Evolutionary conservation across 1,140 invertebrate species (phyloP).

Genomic region (Conus ventricosus): DNA sequence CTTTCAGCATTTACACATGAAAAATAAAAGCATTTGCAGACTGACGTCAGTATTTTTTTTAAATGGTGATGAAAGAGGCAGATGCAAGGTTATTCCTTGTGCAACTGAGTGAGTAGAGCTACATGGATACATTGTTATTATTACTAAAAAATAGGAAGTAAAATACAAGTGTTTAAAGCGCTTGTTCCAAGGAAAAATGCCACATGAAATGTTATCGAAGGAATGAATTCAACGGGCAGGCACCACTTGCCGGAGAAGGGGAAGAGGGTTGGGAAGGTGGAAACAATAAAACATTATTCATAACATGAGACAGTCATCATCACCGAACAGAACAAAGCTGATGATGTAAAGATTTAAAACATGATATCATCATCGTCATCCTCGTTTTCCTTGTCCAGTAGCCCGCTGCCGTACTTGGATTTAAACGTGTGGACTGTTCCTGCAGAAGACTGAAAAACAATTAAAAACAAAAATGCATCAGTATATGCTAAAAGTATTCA

Average conservation of each 20-base stretch:
- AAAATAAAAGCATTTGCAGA: too few species aligned
- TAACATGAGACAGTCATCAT: neutral
- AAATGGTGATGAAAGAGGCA: neutral
- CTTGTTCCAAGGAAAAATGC: neutral
- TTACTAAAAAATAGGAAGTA: neutral
- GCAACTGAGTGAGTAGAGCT: neutral
- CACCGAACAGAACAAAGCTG: neutral
- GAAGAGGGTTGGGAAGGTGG: neutral
- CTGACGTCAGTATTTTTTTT: neutral
- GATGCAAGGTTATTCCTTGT: neutral
- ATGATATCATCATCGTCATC: constrained; percentile 40
- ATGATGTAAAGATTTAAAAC: neutral
- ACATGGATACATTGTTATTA: neutral
- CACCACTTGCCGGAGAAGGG: neutral
- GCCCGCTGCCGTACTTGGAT: neutral
- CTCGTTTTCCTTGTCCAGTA: constrained; percentile 4
- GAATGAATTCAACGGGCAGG: neutral
- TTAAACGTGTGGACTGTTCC: neutral
- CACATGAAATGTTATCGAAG: neutral
- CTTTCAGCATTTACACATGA: too few species aligned
- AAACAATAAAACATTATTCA: neutral
- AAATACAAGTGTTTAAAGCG: neutral
- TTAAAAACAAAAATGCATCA: neutral
- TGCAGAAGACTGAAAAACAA: constrained; percentile 8
- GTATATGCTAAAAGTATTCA: too few species aligned